Conservation (phyloP, 2,888 invertebrate species). For the Acleris cristana region DNA sequence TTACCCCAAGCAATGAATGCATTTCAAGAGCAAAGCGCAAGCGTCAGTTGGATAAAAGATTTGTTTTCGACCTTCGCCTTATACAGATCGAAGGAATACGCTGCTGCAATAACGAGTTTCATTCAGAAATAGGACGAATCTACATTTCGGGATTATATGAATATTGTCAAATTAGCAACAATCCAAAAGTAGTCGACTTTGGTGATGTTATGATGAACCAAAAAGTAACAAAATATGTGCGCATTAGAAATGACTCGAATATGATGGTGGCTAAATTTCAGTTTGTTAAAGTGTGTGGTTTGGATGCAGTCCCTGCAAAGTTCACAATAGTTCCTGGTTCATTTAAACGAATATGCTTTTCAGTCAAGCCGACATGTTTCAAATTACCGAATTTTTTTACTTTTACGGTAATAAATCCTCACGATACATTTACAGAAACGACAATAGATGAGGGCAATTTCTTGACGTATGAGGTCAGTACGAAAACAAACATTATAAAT, state of each 20-base stretch:
- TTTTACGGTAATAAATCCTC: constrained; percentile 65
- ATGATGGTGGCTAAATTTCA: constrained; percentile 65
- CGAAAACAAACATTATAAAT: constrained; percentile 57
- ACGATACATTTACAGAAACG: constrained; percentile 45
- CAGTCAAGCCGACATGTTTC: constrained; percentile 61
- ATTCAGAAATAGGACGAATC: constrained; percentile 77
- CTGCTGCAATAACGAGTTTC: constrained; percentile 69
- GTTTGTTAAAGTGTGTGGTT: constrained; percentile 66
- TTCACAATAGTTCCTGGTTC: constrained; percentile 67
- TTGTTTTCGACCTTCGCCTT: constrained; percentile 71
- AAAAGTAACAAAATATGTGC: constrained; percentile 62
- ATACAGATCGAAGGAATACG: constrained; percentile 64
- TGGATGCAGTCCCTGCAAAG: constrained; percentile 65
- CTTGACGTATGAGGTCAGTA: constrained; percentile 56
- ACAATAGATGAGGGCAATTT: constrained; percentile 51
- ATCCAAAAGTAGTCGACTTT: constrained; percentile 75
- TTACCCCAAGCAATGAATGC: constrained; percentile 69
- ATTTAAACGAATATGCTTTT: constrained; percentile 56
- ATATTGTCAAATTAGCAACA: constrained; percentile 69
- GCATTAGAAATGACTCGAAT: constrained; percentile 72
- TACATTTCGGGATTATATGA: constrained; percentile 84
- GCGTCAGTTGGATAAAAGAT: constrained; percentile 60
- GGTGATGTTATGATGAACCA: constrained; percentile 68
- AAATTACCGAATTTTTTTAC: constrained; percentile 53
- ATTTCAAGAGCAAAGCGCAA: constrained; percentile 63